Conservation (phyloP, 2,113 vertebrate genomes). For the Verasper variegatus region DNA sequence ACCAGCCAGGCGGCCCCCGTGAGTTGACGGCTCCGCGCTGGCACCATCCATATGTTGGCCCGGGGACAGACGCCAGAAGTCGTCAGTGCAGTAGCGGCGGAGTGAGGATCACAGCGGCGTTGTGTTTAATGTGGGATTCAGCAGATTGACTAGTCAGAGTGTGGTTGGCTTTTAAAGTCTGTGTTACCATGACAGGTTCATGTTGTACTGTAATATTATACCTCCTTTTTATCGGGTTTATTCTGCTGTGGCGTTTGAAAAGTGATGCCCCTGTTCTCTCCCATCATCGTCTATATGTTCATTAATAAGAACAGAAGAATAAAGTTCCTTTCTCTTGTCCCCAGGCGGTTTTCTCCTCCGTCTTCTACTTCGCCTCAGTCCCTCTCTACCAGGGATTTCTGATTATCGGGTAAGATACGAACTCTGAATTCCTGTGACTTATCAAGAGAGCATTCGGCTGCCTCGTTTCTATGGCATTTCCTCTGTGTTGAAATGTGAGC, state of each 20-base stretch:
- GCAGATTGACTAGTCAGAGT: conserved; percentile 5
- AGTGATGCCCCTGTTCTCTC: not conserved
- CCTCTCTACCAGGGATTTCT: conserved; percentile 98
- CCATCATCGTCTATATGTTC: not conserved
- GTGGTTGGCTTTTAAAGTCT: not conserved
- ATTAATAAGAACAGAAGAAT: conserved; percentile 3
- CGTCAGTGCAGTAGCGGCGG: conserved; percentile 17
- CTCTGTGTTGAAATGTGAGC: conserved; percentile 60
- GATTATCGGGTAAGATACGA: conserved; percentile 91
- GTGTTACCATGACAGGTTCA: not conserved
- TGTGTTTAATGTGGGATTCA: not conserved
- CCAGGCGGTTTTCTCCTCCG: conserved; percentile 95
- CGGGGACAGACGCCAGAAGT: not conserved
- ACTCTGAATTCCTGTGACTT: conserved; percentile 63
- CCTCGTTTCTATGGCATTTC: conserved; percentile 69
- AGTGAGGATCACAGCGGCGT: not conserved
- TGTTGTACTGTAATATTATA: not conserved
- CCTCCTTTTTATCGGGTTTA: not conserved
- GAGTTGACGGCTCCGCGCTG: conserved; percentile 31
- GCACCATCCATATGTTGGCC: conserved; percentile 8
- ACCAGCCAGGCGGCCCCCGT: too few relatives aligned
- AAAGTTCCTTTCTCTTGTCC: conserved; percentile 8
- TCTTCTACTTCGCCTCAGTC: conserved; percentile 97
- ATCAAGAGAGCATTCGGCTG: conserved; percentile 42
- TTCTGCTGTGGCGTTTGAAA: not conserved